Conservation (phyloP, 2,888 invertebrate species). For the Falcaria lacertinaria region DNA sequence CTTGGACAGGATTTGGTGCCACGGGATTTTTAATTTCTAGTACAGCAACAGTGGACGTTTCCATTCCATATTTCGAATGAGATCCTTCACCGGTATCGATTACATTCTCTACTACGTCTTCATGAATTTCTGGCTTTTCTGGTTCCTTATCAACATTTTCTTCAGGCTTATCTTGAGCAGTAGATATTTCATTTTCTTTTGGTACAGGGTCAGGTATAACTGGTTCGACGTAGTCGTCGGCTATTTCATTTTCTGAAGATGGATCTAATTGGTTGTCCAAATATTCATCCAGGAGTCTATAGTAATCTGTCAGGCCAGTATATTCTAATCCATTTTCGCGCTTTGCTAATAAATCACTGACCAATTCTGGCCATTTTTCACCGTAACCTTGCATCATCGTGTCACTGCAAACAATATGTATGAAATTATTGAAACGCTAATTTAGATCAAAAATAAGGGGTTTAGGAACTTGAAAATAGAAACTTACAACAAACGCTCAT, state of each 20-base stretch:
- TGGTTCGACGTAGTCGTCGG: conserved; percentile 59
- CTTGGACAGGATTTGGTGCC: conserved; percentile 41
- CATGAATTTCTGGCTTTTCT: conserved; percentile 20
- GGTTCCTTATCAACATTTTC: conserved; percentile 12
- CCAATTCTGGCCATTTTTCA: conserved; percentile 67
- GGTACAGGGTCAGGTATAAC: conserved; percentile 32
- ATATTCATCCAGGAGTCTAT: conserved; percentile 76
- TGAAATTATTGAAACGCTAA: conserved; percentile 1
- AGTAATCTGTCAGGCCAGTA: conserved; percentile 76
- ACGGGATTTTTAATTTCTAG: conserved; percentile 67
- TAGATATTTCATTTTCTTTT: conserved; percentile 50
- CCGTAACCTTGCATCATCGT: conserved; percentile 69
- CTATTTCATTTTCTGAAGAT: conserved; percentile 27
- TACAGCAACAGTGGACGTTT: conserved; percentile 70
- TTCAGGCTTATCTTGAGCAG: conserved; percentile 18
- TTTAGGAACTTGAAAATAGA: neutral
- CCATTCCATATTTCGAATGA: conserved; percentile 45
- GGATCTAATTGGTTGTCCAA: conserved; percentile 71
- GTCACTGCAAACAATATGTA: conserved; percentile 40
- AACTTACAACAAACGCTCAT: conserved; percentile 63
- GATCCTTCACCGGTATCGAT: conserved; percentile 54
- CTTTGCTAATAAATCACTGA: conserved; percentile 68
- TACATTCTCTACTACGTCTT: conserved; percentile 43
- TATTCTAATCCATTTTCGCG: conserved; percentile 71
- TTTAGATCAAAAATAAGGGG: neutral